Conservation (phyloP, 2,888 invertebrate species). For the Lasioglossum oenotherae region DNA sequence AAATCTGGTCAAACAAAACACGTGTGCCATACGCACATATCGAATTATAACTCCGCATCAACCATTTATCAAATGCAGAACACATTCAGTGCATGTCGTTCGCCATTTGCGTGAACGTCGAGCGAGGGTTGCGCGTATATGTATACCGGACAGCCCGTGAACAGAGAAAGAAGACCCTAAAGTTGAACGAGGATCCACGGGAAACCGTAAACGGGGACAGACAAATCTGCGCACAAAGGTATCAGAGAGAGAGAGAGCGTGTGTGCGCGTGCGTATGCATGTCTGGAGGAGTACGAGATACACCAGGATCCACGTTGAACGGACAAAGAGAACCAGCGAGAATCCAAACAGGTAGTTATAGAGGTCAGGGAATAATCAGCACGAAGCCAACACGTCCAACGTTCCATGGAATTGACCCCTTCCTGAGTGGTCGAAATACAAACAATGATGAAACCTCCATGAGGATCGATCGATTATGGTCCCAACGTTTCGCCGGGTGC, state of each 20-base stretch:
- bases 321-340: background rate
- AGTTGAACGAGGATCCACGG: slow-evolving; percentile 1
- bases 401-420: slow-evolving; percentile 70
- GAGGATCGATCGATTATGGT: slow-evolving; percentile 75
- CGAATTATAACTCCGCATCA: slow-evolving; percentile 62
- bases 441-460: slow-evolving; percentile 76
- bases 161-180: slow-evolving; percentile 24
- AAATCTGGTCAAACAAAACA: slow-evolving; percentile 36
- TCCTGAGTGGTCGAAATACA: slow-evolving; percentile 72
- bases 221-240: slow-evolving; percentile 21
- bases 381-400: slow-evolving; percentile 59
- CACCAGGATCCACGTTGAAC: background rate
- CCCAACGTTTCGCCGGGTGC: slow-evolving; percentile 59
- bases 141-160: background rate
- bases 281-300: background rate
- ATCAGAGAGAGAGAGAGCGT: background rate
- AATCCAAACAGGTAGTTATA: slow-evolving; percentile 58
- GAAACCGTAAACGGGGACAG: slow-evolving; percentile 8
- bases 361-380: slow-evolving; percentile 75
- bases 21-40: slow-evolving; percentile 41
- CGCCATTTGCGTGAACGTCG: slow-evolving; percentile 57
- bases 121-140: background rate
- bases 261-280: background rate
- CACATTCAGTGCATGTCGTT: slow-evolving; percentile 58
- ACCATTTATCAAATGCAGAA: slow-evolving; percentile 54